Percentiles rank a stretch among this genome's conserved stretches.
Evolutionary conservation across 2,113 vertebrate species (phyloP).

Genomic region (Bos indicus): DNA sequence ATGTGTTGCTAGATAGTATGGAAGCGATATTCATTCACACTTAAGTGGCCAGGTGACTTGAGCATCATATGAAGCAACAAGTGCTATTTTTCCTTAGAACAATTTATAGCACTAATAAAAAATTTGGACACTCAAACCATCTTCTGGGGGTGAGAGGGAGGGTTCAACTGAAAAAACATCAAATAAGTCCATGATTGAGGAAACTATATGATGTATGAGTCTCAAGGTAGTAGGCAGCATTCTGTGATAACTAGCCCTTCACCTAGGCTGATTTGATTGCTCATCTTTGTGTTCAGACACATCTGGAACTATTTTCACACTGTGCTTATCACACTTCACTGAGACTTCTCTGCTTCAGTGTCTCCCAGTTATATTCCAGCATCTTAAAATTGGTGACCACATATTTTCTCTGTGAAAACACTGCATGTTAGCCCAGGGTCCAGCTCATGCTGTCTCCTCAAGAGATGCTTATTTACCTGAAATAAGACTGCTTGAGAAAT

Average conservation of each 20-base stretch:
- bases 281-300: neutral
- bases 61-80: neutral
- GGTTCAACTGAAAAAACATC: neutral
- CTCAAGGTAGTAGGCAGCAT: fast-evolving
- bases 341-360: neutral
- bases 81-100: neutral
- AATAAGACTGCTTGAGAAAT: neutral
- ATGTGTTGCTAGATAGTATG: neutral
- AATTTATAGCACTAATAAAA: neutral
- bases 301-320: neutral
- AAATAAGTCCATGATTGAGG: fast-evolving
- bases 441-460: neutral
- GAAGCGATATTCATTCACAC: neutral
- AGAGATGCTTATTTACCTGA: neutral
- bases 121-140: neutral
- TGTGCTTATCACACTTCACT: neutral
- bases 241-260: neutral
- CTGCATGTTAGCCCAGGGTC: neutral
- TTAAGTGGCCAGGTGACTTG: neutral
- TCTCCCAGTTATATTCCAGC: neutral
- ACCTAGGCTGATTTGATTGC: neutral
- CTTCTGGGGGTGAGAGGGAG: fast-evolving
- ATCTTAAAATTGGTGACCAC: neutral
- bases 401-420: neutral
- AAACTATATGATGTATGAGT: fast-evolving